Conservation (phyloP, 2,888 invertebrate genomes). For the Mamestra brassicae region DNA sequence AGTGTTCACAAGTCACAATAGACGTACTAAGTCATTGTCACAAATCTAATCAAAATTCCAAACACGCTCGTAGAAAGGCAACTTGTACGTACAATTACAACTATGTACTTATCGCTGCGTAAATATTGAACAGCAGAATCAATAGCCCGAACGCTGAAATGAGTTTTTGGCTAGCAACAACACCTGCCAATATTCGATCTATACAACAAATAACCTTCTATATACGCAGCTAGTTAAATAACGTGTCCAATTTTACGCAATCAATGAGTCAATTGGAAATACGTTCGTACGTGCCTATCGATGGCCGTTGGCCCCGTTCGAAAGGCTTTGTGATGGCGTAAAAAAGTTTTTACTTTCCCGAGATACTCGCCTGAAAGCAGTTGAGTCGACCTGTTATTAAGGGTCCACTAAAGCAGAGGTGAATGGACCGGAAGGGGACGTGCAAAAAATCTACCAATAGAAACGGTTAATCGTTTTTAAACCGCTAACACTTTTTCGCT, state of each 20-base stretch:
- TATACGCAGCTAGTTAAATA: constrained; percentile 45
- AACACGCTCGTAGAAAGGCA: neutral
- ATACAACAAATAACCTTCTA: constrained; percentile 19
- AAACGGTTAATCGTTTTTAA: constrained; percentile 62
- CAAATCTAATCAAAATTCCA: neutral
- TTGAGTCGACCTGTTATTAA: constrained; percentile 59
- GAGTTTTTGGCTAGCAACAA: constrained; percentile 27
- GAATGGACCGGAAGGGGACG: constrained; percentile 59
- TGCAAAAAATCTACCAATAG: constrained; percentile 56
- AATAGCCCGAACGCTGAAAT: constrained; percentile 6
- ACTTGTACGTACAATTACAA: neutral
- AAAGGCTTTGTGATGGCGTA: constrained; percentile 54
- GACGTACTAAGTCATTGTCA: neutral
- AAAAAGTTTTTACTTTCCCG: constrained; percentile 58
- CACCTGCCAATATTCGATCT: constrained; percentile 14
- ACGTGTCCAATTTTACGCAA: constrained; percentile 53
- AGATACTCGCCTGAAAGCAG: constrained; percentile 54
- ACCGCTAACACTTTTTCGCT: constrained; percentile 48
- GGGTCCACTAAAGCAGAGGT: constrained; percentile 52
- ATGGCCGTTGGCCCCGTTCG: constrained; percentile 44
- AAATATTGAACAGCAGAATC: constrained; percentile 2
- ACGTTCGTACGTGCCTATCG: constrained; percentile 55
- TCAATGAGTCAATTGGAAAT: constrained; percentile 58
- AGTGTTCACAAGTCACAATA: neutral
- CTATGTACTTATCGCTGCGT: neutral